phyloP scores from a whole-genome alignment of 2,888 invertebrate species.

The Morpho helenor region DNA sequence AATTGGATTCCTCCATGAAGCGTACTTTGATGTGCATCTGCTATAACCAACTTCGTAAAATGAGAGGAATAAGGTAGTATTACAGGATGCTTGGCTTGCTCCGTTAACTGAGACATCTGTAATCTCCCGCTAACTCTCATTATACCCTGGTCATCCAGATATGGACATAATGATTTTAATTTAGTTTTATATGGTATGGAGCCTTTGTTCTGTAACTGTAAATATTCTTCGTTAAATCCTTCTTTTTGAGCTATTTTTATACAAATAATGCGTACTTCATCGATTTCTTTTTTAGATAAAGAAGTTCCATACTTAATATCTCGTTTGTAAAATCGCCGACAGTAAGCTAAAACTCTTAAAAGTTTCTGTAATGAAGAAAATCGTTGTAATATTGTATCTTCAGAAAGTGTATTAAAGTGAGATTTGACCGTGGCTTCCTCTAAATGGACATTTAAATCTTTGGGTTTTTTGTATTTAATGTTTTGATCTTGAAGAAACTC shows the following conservation, averaged over 20 bases:
- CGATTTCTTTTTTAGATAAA: constrained; percentile 10
- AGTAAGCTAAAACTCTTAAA: constrained; percentile 18
- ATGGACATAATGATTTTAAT: constrained; percentile 27
- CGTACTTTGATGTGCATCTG: no score
- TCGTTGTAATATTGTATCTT: constrained; percentile 2
- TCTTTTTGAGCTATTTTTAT: constrained; percentile 19
- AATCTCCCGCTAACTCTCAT: constrained; percentile 33
- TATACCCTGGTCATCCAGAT: constrained; percentile 21
- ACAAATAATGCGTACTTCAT: constrained; percentile 6
- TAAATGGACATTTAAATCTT: constrained; percentile 1
- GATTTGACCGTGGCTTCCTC: neutral
- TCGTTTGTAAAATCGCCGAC: constrained; percentile 13
- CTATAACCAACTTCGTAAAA: constrained; percentile 13
- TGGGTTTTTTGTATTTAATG: constrained; percentile 7
- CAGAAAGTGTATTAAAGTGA: neutral
- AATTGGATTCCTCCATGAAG: constrained; percentile 5
- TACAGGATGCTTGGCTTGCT: constrained; percentile 27
- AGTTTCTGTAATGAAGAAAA: constrained; percentile 7
- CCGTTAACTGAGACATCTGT: constrained; percentile 19
- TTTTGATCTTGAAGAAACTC: neutral
- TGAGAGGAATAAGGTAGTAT: constrained; percentile 27
- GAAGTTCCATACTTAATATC: neutral
- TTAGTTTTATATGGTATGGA: constrained; percentile 3
- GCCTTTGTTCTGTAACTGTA: no score
- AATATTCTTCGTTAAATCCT: neutral